Evolutionary conservation across 37 sponge, comb jelly and placozoan genomes (phyloP).

Genomic region (Lycopodina hypogea): DNA sequence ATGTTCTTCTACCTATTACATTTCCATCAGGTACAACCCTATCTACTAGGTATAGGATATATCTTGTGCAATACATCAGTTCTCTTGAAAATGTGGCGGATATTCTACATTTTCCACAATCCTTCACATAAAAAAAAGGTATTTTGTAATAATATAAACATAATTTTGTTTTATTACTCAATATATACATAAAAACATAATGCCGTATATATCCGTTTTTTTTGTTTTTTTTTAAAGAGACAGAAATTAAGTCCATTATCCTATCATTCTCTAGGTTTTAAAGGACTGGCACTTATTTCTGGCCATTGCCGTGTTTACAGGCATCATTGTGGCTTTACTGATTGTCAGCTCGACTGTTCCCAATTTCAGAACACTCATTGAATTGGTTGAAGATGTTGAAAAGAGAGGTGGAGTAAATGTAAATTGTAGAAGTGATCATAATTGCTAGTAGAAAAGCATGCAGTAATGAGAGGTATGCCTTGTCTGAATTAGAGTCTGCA

Average conservation of each 20-base stretch:
- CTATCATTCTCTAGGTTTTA: constrained; percentile 10
- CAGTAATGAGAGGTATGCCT: no score
- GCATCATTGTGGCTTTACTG: neutral
- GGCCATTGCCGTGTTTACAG: neutral
- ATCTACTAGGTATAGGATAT: neutral
- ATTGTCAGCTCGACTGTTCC: neutral
- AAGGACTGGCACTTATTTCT: constrained; percentile 30
- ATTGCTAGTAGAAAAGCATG: no score
- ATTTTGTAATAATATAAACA: neutral
- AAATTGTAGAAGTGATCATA: no score
- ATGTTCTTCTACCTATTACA: no score
- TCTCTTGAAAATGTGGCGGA: constrained; percentile 35
- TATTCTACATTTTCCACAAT: constrained; percentile 52
- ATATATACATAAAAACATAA: no score
- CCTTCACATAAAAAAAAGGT: constrained; percentile 21
- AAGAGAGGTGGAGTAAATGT: neutral
- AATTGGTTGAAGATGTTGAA: neutral
- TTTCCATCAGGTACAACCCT: neutral
- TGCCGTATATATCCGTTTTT: no score
- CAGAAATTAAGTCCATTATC: no score
- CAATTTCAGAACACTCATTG: neutral
- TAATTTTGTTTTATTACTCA: no score
- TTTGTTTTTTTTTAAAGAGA: no score
- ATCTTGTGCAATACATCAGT: constrained; percentile 14
- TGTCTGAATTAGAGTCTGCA: no score